A percentile compares a stretch with the other conserved stretches of the same genome.
These are phyloP conservation scores for Brenthis daphne DNA, from an alignment of 2,888 invertebrate species.

Conservation along the genomic window DNA sequence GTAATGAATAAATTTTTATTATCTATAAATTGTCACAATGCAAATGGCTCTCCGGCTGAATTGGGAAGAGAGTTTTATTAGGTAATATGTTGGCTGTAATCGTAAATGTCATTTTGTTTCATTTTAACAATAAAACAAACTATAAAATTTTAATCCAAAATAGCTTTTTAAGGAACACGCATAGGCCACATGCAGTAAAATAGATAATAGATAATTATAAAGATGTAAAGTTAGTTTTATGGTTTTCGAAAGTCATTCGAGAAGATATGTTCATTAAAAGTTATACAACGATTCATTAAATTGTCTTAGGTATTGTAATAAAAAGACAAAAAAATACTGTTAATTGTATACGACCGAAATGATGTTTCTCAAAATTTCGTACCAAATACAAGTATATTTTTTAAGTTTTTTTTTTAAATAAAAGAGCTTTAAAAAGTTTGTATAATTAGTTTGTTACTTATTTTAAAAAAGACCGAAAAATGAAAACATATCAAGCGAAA, in stretches of 20 bases:
- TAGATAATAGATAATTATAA: constrained; percentile 32
- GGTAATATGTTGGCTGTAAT: constrained; percentile 31
- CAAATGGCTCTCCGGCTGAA: constrained; percentile 25
- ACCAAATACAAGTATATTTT: neutral
- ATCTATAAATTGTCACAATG: constrained; percentile 26
- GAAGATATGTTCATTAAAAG: constrained; percentile 16
- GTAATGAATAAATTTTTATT: constrained; percentile 14
- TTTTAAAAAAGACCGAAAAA: neutral
- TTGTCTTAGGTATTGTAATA: neutral
- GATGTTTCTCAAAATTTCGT: no score
- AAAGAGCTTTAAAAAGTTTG: neutral
- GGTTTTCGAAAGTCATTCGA: neutral
- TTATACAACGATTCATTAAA: constrained; percentile 1
- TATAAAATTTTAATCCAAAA: constrained; percentile 37
- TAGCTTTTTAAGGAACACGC: constrained; percentile 32
- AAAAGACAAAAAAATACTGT: neutral
- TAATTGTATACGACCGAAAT: neutral
- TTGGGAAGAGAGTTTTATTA: constrained; percentile 32
- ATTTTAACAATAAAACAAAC: constrained; percentile 33
- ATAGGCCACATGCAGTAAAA: constrained; percentile 23
- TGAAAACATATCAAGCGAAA: no score
- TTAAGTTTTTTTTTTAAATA: neutral
- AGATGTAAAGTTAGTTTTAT: constrained; percentile 25
- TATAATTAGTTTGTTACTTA: no score
- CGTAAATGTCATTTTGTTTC: constrained; percentile 34